These are phyloP conservation scores for Balaenoptera acutorostrata DNA, from an alignment of 2,113 vertebrate genomes.

Conservation along the genomic window DNA sequence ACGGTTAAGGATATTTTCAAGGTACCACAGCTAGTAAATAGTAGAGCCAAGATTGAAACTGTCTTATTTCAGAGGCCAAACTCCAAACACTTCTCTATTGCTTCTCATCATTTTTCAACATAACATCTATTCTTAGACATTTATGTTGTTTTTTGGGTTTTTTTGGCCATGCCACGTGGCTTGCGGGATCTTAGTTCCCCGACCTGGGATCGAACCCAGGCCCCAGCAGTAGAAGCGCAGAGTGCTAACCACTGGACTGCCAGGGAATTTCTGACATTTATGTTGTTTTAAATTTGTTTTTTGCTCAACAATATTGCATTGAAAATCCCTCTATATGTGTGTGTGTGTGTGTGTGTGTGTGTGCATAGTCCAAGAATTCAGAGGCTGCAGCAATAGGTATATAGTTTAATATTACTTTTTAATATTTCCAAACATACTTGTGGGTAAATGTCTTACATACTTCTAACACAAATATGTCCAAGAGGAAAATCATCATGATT, in stretches of 20 bases:
- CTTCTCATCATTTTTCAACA: background rate
- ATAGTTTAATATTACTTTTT: background rate
- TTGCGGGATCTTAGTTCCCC: background rate
- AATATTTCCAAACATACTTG: background rate
- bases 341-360: background rate
- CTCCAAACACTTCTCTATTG: background rate
- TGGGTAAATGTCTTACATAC: slow-evolving; percentile 18
- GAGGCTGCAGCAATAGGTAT: background rate
- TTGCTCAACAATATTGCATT: background rate
- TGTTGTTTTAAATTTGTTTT: background rate
- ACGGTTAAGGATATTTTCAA: background rate
- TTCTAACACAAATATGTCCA: slow-evolving; percentile 38
- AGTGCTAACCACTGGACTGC: background rate
- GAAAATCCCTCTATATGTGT: background rate
- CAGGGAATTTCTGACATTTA: background rate
- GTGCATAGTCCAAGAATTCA: background rate
- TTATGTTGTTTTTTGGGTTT: background rate
- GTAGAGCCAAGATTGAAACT: background rate
- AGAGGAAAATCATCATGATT: slow-evolving; percentile 66
- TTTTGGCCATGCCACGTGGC: background rate
- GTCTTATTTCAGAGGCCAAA: background rate
- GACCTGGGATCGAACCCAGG: fast-evolving
- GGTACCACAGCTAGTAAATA: background rate
- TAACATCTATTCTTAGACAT: background rate
- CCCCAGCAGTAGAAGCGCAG: background rate